Percentiles rank a stretch among this genome's conserved stretches.
Conservation (phyloP, 2,888 invertebrate species). For the Agriopis leucophaearia region DNA sequence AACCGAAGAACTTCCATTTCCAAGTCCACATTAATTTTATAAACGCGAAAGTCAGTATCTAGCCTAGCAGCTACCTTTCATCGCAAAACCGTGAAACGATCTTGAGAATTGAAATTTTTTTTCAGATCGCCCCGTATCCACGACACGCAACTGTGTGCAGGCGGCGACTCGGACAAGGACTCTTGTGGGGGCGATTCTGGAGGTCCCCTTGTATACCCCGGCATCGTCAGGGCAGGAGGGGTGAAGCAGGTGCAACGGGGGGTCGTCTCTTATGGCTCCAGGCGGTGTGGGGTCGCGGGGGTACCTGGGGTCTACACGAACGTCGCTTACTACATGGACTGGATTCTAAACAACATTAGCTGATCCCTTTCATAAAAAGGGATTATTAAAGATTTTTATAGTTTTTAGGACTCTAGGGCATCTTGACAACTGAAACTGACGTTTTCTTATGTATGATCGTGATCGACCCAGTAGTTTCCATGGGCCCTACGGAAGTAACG, state of each 20-base stretch:
- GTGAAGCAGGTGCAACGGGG: constrained; percentile 87
- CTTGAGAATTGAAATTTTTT: neutral
- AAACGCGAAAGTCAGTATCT: too few relatives aligned
- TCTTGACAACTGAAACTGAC: neutral
- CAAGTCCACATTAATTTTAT: too few relatives aligned
- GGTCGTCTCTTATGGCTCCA: constrained; percentile 86
- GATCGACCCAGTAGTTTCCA: neutral
- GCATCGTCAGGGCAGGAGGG: constrained; percentile 61
- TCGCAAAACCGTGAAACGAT: too few relatives aligned
- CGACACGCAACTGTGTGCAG: constrained; percentile 84
- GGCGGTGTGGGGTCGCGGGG: constrained; percentile 79
- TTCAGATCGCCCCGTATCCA: constrained; percentile 62
- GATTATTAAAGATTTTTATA: neutral
- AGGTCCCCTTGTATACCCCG: constrained; percentile 86
- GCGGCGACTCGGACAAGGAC: constrained; percentile 83
- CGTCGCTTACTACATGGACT: constrained; percentile 83
- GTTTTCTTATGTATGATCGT: neutral
- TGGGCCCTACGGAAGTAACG: neutral
- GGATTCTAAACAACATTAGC: constrained; percentile 85
- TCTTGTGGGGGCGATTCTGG: constrained; percentile 90
- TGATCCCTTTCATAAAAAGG: constrained; percentile 4
- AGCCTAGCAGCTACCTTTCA: too few relatives aligned
- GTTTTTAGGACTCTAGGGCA: neutral
- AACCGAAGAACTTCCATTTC: too few relatives aligned
- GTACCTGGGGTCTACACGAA: constrained; percentile 88